Evolutionary conservation across 2,113 vertebrate species (phyloP).

Genomic region (Hippocampus comes): DNA sequence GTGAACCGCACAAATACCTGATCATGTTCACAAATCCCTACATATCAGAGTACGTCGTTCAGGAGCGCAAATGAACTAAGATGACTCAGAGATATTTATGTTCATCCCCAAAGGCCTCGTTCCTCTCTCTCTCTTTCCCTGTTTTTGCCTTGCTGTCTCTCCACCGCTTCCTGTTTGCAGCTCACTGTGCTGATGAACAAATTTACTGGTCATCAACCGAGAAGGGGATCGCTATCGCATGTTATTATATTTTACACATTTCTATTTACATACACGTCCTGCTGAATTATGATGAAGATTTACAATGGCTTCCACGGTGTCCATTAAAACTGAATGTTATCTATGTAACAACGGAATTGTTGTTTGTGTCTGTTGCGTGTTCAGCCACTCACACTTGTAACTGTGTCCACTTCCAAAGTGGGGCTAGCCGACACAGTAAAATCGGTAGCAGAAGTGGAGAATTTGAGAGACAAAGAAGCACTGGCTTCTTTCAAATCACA

Average conservation of each 20-base stretch:
- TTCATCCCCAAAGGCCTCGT: slow-evolving; percentile 54
- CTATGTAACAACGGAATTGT: too few relatives aligned
- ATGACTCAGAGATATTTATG: slow-evolving; percentile 74
- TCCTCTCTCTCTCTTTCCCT: slow-evolving; percentile 26
- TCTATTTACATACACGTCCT: slow-evolving; percentile 40
- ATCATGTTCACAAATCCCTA: slow-evolving; percentile 22
- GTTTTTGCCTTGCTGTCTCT: slow-evolving; percentile 13
- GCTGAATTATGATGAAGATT: neutral
- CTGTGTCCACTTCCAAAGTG: too few relatives aligned
- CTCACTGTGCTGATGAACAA: slow-evolving; percentile 46
- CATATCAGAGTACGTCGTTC: slow-evolving; percentile 50
- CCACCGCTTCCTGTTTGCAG: slow-evolving; percentile 23
- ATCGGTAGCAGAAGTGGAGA: too few relatives aligned
- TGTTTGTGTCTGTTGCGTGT: too few relatives aligned
- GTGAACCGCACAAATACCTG: slow-evolving; percentile 10
- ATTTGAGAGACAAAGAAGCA: too few relatives aligned
- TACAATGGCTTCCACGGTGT: neutral
- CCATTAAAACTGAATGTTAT: neutral
- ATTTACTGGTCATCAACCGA: slow-evolving; percentile 58
- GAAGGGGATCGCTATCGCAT: slow-evolving; percentile 44
- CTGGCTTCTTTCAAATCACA: too few relatives aligned
- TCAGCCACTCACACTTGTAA: too few relatives aligned
- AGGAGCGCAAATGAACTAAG: slow-evolving; percentile 57
- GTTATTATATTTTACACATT: slow-evolving; percentile 44
- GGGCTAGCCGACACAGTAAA: too few relatives aligned